Evolutionary conservation across 2,113 vertebrate genomes (phyloP), one percentile per base, ranked within the genome.

Genomic region (Myanophis thanlyinensis): DNA sequence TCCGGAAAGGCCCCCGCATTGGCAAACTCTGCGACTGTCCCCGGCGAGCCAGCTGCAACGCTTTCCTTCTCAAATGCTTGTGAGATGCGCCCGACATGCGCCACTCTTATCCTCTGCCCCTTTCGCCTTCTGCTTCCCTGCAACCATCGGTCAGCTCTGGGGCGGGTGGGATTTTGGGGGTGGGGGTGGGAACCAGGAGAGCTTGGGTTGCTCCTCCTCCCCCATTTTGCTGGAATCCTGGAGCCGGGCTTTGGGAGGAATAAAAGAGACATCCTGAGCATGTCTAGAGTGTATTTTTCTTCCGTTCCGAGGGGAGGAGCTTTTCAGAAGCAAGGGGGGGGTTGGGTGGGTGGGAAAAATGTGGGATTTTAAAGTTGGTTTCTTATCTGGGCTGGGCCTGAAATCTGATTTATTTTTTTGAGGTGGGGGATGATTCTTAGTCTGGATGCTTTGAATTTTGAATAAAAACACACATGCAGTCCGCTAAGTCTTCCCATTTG

Each of bases 51-150:
- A 97, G 97, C 54, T 98, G 98, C 95, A 98, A 98, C 94, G 97
- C 97, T 87, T 98, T 98, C 97, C 98, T 98, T 96, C 96, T 98
- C 91, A 98, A 97, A 95, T 98, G 98, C 97, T 97, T 98, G 95
- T 98, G 96, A 98, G 40, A 47, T 11, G 5, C 35, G 2, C 2
- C 23, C 54, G 6, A 56, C 27, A 27, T 1, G 25, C 8, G 0
- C 8, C 25, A n/a, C n/a, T n/a, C 27, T 0, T 1, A 4, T 15
- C 1, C 2, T 1, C 11, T 0, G 5, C 0, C 2, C 7, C 10
- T 51, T 0, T 22, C 0, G 27, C 11, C 18, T 80, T 20, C 48
- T 49, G 53, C 44, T 35, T 49, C 22, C 22, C n/a, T 23, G 62
- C 35, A 25, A 89, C 4, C 1, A 89, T 8, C 1, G 6, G 12